Base-by-base conservation (phyloP, 2,888 invertebrate genomes). In the Meganola albula region DNA sequence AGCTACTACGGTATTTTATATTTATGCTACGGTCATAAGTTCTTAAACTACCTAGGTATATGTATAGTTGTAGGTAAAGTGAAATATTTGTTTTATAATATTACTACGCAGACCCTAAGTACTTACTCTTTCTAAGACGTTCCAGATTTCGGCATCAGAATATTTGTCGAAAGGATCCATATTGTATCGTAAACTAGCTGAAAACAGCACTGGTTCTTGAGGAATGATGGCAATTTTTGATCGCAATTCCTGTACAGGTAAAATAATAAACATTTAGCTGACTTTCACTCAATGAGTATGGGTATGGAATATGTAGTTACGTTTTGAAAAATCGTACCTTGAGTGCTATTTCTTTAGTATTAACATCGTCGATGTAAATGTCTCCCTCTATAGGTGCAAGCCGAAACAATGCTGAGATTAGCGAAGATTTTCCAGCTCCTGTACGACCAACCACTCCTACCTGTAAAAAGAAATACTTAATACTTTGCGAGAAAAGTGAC, bases 401-500 rank as follows among this genome's bases (percentile, higher is more conserved):
- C 2, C 95, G 89, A 74, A 97, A 97, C 11, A 98, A 77, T 1
- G 96, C 93, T 2, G 94, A 89, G 45, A 95, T 92, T 20, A 95
- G 77, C 0, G 94, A 93, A 0, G 93, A 93, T 69, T 95, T 95
- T n/a, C 96, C 96, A 5, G 96, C 95, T 1, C 96, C 96, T 0
- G 96, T 96, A 29, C 96, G 88, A 0, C 96, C 96, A 1, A 95
- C 94, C 40, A 95, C 92, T 28, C 95, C 95, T 27, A 95, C 87
- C 92, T 94, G 20, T 13, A 12, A 13, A 3, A n/a, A 9, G 5
- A 24, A 2, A 29, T 12, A 29, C 5, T 23, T 21, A 25, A 13
- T 28, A n/a, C n/a, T n/a, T n/a, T n/a, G n/a, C n/a, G n/a, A n/a
- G n/a, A n/a, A n/a, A n/a, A n/a, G n/a, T n/a, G n/a, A n/a, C n/a